These are phyloP conservation scores for Hymenochirus boettgeri DNA, from an alignment of 2,113 vertebrate genomes.

Conservation along the genomic window DNA sequence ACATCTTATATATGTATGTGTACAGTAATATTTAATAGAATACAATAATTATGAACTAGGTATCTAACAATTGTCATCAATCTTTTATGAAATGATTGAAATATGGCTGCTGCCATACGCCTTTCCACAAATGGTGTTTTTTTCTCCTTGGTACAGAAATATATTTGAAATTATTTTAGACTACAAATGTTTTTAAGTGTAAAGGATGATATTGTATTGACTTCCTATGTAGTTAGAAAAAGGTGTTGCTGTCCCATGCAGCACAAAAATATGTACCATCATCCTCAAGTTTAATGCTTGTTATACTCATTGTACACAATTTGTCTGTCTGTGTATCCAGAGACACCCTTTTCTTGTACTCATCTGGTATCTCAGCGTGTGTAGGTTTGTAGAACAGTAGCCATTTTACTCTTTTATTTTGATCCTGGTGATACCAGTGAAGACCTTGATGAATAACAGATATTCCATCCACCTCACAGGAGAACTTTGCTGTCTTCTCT, in stretches of 20 bases:
- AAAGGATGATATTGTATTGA: constrained; percentile 1
- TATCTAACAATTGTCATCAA: too few relatives aligned
- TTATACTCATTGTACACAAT: constrained; percentile 22
- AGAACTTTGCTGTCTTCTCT: constrained; percentile 27
- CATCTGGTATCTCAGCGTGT: neutral
- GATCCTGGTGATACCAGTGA: constrained; percentile 31
- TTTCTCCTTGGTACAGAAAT: too few relatives aligned
- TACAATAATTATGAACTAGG: too few relatives aligned
- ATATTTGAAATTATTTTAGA: too few relatives aligned
- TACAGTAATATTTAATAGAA: too few relatives aligned
- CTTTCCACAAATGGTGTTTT: too few relatives aligned
- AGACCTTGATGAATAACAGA: constrained; percentile 17
- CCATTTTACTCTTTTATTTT: constrained; percentile 20
- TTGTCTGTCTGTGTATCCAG: constrained; percentile 14
- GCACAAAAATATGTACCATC: constrained; percentile 28
- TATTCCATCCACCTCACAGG: constrained; percentile 20
- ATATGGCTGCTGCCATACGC: too few relatives aligned
- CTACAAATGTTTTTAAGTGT: too few relatives aligned
- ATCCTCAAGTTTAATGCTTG: constrained; percentile 15
- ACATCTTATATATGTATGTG: too few relatives aligned
- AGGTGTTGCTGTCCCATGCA: constrained; percentile 21
- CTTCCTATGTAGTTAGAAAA: neutral
- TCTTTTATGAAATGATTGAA: too few relatives aligned
- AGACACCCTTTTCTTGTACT: constrained; percentile 21
- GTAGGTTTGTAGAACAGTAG: constrained; percentile 14